Percentiles rank a stretch among this genome's conserved stretches.
Conservation (phyloP, 1,140 invertebrate genomes). For the Xylocopa sonorina region DNA sequence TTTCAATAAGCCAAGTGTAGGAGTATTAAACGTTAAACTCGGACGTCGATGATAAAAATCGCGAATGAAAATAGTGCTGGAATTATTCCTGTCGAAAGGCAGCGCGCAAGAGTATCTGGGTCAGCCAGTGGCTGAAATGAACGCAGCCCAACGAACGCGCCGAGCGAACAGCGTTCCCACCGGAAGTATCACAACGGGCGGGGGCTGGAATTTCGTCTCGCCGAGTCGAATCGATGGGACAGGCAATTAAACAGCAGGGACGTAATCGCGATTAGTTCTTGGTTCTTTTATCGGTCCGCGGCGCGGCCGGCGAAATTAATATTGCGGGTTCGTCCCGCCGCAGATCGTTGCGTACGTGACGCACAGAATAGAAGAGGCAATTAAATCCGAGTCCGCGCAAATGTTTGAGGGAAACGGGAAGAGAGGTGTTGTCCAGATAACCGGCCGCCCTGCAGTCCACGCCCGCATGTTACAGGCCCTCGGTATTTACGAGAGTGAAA, state of each 20-base stretch:
- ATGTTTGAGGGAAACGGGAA: slow-evolving; percentile 38
- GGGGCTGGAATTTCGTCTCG: neutral
- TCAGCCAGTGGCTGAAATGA: too few relatives aligned
- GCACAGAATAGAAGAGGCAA: slow-evolving; percentile 53
- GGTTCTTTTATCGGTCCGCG: slow-evolving; percentile 41
- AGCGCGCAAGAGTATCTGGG: too few relatives aligned
- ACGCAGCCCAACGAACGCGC: too few relatives aligned
- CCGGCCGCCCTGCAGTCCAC: slow-evolving; percentile 22
- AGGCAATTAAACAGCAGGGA: slow-evolving; percentile 24
- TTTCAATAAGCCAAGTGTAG: too few relatives aligned
- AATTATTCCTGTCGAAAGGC: too few relatives aligned
- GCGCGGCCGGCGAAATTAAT: slow-evolving; percentile 48
- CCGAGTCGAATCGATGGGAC: neutral
- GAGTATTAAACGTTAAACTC: too few relatives aligned
- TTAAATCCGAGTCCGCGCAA: slow-evolving; percentile 42
- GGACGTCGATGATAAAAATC: too few relatives aligned
- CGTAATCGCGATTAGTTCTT: slow-evolving; percentile 39
- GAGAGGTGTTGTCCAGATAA: slow-evolving; percentile 57
- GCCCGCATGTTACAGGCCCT: slow-evolving; percentile 46
- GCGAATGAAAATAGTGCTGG: too few relatives aligned
- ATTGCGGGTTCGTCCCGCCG: slow-evolving; percentile 34
- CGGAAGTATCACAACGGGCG: neutral
- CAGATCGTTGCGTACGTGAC: slow-evolving; percentile 54
- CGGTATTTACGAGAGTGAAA: slow-evolving; percentile 56
- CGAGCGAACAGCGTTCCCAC: too few relatives aligned